A percentile compares a stretch with the other conserved stretches of the same genome.
phyloP scores from a whole-genome alignment of 2,888 invertebrate genomes.

The Cylindroiulus punctatus region DNA sequence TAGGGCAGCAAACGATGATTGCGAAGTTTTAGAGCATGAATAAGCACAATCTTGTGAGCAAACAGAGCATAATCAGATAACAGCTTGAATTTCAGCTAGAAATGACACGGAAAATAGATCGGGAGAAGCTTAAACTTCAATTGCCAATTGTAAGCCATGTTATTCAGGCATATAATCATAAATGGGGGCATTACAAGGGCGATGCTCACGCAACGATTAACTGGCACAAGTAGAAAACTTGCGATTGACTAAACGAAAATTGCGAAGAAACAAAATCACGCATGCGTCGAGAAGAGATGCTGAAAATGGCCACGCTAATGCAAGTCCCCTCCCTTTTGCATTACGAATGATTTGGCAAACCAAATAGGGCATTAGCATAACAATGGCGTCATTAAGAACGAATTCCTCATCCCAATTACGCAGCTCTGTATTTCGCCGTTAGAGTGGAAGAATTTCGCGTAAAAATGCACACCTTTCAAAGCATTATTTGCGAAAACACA shows the following conservation, averaged over 20 bases:
- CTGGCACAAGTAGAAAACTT: slow-evolving; percentile 28
- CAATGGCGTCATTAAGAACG: slow-evolving; percentile 53
- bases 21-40: slow-evolving; percentile 51
- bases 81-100: slow-evolving; percentile 47
- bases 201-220: slow-evolving; percentile 32
- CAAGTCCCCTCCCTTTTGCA: neutral
- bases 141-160: slow-evolving; percentile 32
- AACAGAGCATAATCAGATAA: slow-evolving; percentile 53
- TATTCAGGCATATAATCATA: slow-evolving; percentile 43
- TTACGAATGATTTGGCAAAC: slow-evolving; percentile 51
- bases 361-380: slow-evolving; percentile 53
- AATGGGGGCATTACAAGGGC: slow-evolving; percentile 30
- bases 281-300: slow-evolving; percentile 23
- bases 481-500: neutral
- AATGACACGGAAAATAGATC: slow-evolving; percentile 44
- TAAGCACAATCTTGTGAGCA: slow-evolving; percentile 51
- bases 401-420: slow-evolving; percentile 53
- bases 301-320: slow-evolving; percentile 35
- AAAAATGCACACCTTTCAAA: neutral
- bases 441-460: slow-evolving; percentile 33
- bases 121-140: slow-evolving; percentile 43
- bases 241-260: neutral
- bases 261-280: slow-evolving; percentile 23
- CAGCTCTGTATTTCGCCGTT: slow-evolving; percentile 13
- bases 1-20: slow-evolving; percentile 4